Evolutionary conservation across 2,888 invertebrate species (phyloP).

Genomic region (Calameuta pallipes): DNA sequence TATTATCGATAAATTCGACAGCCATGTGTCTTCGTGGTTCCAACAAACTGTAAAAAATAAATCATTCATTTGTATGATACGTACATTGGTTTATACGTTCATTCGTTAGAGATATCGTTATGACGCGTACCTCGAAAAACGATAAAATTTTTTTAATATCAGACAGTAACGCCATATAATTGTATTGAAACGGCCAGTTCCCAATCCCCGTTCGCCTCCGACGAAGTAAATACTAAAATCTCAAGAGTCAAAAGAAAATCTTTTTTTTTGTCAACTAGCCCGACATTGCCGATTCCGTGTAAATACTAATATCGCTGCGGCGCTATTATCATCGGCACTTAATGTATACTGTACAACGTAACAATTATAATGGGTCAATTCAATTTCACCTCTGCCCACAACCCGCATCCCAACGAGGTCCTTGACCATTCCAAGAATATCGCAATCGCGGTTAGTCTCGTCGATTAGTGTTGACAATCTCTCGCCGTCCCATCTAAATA

Average conservation of each 20-base stretch:
- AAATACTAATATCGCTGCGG: too few relatives aligned
- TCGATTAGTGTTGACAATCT: too few relatives aligned
- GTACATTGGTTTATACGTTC: too few relatives aligned
- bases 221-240: slow-evolving; percentile 50
- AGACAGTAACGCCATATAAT: slow-evolving; percentile 52
- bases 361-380: too few relatives aligned
- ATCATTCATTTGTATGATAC: too few relatives aligned
- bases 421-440: slow-evolving; percentile 9
- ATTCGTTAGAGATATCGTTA: too few relatives aligned
- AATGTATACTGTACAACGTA: background rate
- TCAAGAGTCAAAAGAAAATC: slow-evolving; percentile 21
- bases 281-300: too few relatives aligned
- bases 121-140: slow-evolving; percentile 36
- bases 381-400: slow-evolving; percentile 41
- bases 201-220: slow-evolving; percentile 51
- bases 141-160: slow-evolving; percentile 52
- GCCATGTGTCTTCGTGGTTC: slow-evolving; percentile 52
- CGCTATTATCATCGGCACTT: background rate
- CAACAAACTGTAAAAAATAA: slow-evolving; percentile 35
- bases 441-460: too few relatives aligned
- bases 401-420: slow-evolving; percentile 47
- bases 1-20: slow-evolving; percentile 42
- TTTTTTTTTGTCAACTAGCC: background rate
- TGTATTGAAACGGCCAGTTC: slow-evolving; percentile 46
- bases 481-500: slow-evolving; percentile 42